Conservation (phyloP, 53 echinoderm and acorn worm species). For the Hippasteria phrygiana region DNA sequence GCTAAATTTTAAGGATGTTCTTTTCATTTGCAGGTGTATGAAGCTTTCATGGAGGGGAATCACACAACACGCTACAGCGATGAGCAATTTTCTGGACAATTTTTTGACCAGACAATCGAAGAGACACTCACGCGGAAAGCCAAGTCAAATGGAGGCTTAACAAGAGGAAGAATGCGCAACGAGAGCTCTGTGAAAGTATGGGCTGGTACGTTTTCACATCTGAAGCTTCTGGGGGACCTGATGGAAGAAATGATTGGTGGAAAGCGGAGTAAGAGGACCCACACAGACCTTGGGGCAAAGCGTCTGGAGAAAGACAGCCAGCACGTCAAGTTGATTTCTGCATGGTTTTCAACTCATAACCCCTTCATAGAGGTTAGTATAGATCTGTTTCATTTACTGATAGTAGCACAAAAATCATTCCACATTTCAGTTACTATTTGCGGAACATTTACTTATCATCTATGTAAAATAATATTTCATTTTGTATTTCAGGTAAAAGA, state of each 20-base stretch:
- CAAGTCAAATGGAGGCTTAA: constrained; percentile 75
- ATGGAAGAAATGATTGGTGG: constrained; percentile 75
- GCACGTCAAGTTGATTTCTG: constrained; percentile 64
- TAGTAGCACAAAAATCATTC: neutral
- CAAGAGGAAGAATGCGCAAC: constrained; percentile 58
- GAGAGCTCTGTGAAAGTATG: constrained; percentile 75
- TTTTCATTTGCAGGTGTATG: constrained; percentile 61
- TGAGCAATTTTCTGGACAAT: constrained; percentile 72
- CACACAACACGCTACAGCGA: constrained; percentile 71
- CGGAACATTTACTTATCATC: constrained; percentile 16
- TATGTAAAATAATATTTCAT: constrained; percentile 6
- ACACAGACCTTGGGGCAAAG: constrained; percentile 70
- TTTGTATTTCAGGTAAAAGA: constrained; percentile 68
- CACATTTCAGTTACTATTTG: constrained; percentile 1
- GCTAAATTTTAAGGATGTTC: neutral
- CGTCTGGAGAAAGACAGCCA: constrained; percentile 66
- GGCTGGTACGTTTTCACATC: constrained; percentile 78
- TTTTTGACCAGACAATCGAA: constrained; percentile 71
- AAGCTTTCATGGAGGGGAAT: constrained; percentile 73
- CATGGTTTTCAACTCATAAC: constrained; percentile 66
- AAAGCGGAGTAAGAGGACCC: constrained; percentile 67
- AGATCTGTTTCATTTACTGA: too few relatives aligned
- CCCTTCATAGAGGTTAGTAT: constrained; percentile 71
- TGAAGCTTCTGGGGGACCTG: constrained; percentile 74
- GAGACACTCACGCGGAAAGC: constrained; percentile 74